Percentiles rank a stretch among this genome's conserved stretches.
phyloP scores from a whole-genome alignment of 2,888 invertebrate genomes.

The Congeria kusceri region DNA sequence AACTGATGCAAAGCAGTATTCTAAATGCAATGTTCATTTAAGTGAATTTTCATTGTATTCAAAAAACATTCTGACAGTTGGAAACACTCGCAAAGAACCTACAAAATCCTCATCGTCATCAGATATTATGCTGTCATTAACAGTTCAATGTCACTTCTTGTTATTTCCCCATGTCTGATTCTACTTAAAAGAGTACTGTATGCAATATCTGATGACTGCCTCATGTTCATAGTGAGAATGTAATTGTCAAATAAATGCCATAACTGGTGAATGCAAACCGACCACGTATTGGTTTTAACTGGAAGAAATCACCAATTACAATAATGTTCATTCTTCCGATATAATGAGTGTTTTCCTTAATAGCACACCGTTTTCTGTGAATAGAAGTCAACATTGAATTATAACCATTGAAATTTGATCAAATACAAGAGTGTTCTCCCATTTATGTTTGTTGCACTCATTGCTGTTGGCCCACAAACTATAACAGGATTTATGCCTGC shows the following conservation, averaged over 20 bases:
- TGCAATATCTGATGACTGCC: constrained; percentile 19
- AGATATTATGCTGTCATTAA: constrained; percentile 13
- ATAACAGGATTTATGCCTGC: too few species aligned
- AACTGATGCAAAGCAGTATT: constrained; percentile 18
- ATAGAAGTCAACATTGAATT: constrained; percentile 33
- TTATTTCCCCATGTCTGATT: constrained; percentile 27
- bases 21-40: constrained; percentile 4
- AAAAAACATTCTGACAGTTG: constrained; percentile 18
- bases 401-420: constrained; percentile 59
- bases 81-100: constrained; percentile 29
- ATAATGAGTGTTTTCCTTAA: constrained; percentile 33
- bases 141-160: constrained; percentile 9
- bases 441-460: constrained; percentile 53
- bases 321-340: constrained; percentile 51
- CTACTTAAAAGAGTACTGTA: constrained; percentile 21
- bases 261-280: constrained; percentile 39
- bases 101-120: constrained; percentile 21
- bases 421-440: constrained; percentile 53
- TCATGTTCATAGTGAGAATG: constrained; percentile 36
- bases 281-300: constrained; percentile 44
- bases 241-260: constrained; percentile 51
- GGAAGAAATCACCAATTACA: constrained; percentile 53
- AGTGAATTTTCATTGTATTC: constrained; percentile 15
- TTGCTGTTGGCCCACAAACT: constrained; percentile 56
- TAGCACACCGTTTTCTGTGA: constrained; percentile 38